phyloP scores from a whole-genome alignment of 1,140 invertebrate genomes.

The Euwallacea similis region DNA sequence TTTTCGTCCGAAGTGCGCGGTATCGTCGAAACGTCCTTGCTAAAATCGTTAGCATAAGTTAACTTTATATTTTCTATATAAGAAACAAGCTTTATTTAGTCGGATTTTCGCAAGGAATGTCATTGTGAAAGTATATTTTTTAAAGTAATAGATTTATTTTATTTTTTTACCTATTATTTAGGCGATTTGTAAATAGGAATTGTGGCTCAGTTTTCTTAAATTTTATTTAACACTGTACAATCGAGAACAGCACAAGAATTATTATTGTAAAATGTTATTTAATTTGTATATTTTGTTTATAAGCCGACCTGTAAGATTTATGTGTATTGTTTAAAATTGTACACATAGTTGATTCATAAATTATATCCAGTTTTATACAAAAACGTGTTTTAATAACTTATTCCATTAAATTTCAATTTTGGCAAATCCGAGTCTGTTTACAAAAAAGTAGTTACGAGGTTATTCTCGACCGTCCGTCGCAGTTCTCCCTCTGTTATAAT shows the following conservation, averaged over 20 bases:
- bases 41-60: conserved; percentile 28
- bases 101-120: conserved; percentile 24
- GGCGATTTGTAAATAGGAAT: conserved; percentile 38
- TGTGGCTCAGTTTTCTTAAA: conserved; percentile 37
- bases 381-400: not conserved
- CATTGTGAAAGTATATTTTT: conserved; percentile 20
- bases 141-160: conserved; percentile 21
- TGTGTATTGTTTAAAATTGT: conserved; percentile 49
- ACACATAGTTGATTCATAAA: conserved; percentile 52
- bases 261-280: conserved; percentile 44
- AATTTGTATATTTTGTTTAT: conserved; percentile 50
- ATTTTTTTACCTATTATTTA: conserved; percentile 38
- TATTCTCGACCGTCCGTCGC: too few species aligned
- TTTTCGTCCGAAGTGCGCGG: conserved; percentile 9
- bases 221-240: conserved; percentile 42
- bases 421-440: too few species aligned
- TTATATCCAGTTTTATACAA: conserved; percentile 52
- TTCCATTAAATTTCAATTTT: too few species aligned
- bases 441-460: too few species aligned
- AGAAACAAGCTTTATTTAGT: conserved; percentile 32
- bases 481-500: too few species aligned
- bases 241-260: conserved; percentile 42
- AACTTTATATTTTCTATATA: conserved; percentile 19
- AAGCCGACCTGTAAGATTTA: conserved; percentile 49
- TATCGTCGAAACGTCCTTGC: conserved; percentile 8